These are phyloP conservation scores for Tragelaphus strepsiceros DNA, from an alignment of 2,113 vertebrate species.

Conservation along the genomic window DNA sequence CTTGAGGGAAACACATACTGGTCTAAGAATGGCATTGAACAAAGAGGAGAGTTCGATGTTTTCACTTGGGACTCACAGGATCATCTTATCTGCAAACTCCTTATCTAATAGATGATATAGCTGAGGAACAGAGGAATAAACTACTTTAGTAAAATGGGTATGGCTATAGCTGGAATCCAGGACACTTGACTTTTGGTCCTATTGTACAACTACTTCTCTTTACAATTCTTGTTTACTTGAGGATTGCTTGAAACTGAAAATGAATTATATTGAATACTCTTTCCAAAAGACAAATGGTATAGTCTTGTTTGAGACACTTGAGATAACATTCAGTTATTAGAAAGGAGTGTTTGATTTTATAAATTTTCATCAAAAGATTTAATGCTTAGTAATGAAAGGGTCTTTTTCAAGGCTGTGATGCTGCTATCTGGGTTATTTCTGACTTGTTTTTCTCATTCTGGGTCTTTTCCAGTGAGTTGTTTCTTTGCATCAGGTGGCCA, in stretches of 20 bases:
- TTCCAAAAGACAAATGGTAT: not conserved
- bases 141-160: not conserved
- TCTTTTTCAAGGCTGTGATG: not conserved
- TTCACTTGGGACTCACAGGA: not conserved
- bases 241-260: not conserved
- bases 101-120: not conserved
- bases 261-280: not conserved
- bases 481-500: not conserved
- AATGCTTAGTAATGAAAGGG: not conserved
- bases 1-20: not conserved
- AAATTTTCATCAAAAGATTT: constrained; percentile 21
- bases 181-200: not conserved
- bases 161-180: not conserved
- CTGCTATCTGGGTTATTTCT: not conserved
- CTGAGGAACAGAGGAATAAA: not conserved
- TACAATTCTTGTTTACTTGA: not conserved
- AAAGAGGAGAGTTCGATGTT: not conserved
- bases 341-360: constrained; percentile 23
- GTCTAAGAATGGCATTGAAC: not conserved
- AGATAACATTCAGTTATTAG: not conserved
- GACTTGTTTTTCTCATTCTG: not conserved
- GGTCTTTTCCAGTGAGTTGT: not conserved
- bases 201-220: not conserved
- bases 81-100: not conserved
- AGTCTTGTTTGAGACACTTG: not conserved